A percentile compares a stretch with the other conserved stretches of the same genome.
Evolutionary conservation across 2,888 invertebrate species (phyloP).

Genomic region (Lepidocyrtinus sp.): DNA sequence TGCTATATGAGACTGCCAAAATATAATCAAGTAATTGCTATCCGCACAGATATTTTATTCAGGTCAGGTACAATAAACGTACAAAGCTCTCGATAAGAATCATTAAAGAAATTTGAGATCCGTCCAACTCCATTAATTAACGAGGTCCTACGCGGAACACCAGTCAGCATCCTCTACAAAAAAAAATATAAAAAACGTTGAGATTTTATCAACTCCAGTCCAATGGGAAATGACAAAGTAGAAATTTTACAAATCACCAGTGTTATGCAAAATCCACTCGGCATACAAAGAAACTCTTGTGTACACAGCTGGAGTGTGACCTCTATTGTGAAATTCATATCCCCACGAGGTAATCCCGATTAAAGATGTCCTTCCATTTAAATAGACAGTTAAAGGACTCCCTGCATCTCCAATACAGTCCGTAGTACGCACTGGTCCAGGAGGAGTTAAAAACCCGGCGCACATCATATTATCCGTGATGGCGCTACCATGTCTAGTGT

Average conservation of each 20-base stretch:
- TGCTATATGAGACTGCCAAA: too few species aligned
- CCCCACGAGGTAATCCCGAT: conserved; percentile 67
- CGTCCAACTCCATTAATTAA: too few species aligned
- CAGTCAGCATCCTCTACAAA: conserved; percentile 66
- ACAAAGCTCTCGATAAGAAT: background rate
- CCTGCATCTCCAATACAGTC: conserved; percentile 52
- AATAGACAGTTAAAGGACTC: conserved; percentile 56
- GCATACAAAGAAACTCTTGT: conserved; percentile 64
- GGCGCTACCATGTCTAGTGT: conserved; percentile 57
- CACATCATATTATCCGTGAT: conserved; percentile 64
- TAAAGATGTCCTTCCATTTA: conserved; percentile 63
- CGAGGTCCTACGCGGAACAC: conserved; percentile 50
- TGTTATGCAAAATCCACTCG: conserved; percentile 69
- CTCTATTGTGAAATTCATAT: conserved; percentile 56
- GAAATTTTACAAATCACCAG: too few species aligned
- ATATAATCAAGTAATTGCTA: too few species aligned
- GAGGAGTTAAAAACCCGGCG: conserved; percentile 66
- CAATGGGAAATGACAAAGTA: too few species aligned
- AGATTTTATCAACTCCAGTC: too few species aligned
- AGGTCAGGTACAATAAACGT: background rate
- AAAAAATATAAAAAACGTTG: too few species aligned
- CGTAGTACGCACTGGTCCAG: conserved; percentile 36
- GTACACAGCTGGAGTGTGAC: conserved; percentile 67
- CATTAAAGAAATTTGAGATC: conserved; percentile 22
- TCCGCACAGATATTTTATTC: background rate